These are phyloP conservation scores for Dysmachus trigonus DNA, from an alignment of 2,888 invertebrate species.

Conservation along the genomic window DNA sequence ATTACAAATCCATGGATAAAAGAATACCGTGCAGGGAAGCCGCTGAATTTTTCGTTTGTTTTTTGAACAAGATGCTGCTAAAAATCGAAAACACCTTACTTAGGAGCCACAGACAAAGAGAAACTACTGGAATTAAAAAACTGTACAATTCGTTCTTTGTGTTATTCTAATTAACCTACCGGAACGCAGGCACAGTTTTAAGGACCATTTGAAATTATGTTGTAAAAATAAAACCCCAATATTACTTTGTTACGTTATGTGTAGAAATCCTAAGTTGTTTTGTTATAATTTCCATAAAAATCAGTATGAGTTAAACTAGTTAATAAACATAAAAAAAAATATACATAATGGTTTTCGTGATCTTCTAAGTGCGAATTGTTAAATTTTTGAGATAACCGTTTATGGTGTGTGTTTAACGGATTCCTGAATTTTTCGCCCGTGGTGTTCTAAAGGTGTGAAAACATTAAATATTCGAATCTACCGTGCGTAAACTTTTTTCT, in stretches of 20 bases:
- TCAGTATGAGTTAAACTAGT: conserved; percentile 15
- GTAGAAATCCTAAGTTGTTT: not conserved
- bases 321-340: not conserved
- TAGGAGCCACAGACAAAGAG: conserved; percentile 83
- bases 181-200: conserved; percentile 2
- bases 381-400: not conserved
- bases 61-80: conserved; percentile 72
- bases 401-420: conserved; percentile 8
- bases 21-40: conserved; percentile 38
- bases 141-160: conserved; percentile 88
- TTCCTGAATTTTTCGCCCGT: conserved; percentile 23
- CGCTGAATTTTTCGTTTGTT: conserved; percentile 52
- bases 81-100: conserved; percentile 78
- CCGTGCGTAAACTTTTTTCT: not conserved
- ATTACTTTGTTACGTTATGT: conserved; percentile 13
- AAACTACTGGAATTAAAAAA: conserved; percentile 86
- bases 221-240: not conserved
- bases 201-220: conserved; percentile 16
- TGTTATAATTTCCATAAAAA: conserved; percentile 15
- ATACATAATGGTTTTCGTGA: not conserved
- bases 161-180: conserved; percentile 73
- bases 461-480: not conserved
- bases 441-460: conserved; percentile 40
- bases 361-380: not conserved
- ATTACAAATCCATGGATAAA: conserved; percentile 41